These are phyloP conservation scores for Brachyhypopomus gauderio DNA, from an alignment of 2,113 vertebrate species.

Conservation along the genomic window DNA sequence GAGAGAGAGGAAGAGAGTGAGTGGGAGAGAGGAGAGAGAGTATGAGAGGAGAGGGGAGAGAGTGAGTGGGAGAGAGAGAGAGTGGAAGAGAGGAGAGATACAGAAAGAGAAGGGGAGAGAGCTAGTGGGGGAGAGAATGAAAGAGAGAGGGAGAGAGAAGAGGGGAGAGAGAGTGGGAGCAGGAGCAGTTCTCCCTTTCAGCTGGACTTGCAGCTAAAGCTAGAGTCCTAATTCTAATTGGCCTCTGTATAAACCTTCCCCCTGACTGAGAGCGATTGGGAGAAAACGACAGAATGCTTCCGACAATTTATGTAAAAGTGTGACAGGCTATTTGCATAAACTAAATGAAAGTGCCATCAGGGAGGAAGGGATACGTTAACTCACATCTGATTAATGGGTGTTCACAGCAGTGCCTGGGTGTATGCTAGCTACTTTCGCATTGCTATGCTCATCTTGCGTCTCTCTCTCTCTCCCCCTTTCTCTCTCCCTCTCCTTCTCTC, in stretches of 20 bases:
- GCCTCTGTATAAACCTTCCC: background rate
- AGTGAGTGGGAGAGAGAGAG: background rate
- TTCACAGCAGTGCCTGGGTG: conserved; percentile 53
- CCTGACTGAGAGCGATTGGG: conserved; percentile 13
- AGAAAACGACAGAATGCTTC: conserved; percentile 34
- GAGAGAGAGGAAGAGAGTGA: background rate
- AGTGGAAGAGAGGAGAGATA: background rate
- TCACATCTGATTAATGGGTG: conserved; percentile 63
- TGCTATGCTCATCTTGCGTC: too few species aligned
- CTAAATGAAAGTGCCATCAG: conserved; percentile 68
- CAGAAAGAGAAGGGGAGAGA: background rate
- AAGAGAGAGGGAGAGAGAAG: background rate
- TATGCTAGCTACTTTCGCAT: background rate
- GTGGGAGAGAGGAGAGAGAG: background rate
- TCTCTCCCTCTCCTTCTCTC: background rate
- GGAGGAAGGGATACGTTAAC: conserved; percentile 56
- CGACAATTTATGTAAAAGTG: conserved; percentile 52
- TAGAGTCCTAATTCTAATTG: background rate
- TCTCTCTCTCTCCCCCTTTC: background rate
- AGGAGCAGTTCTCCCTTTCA: too few species aligned
- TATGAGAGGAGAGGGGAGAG: background rate
- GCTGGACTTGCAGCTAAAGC: too few species aligned
- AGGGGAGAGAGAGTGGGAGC: too few species aligned
- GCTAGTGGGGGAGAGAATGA: background rate
- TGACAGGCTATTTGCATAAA: conserved; percentile 65